Percentiles rank a stretch among this genome's conserved stretches.
phyloP scores from a whole-genome alignment of 2,113 vertebrate genomes.

The Phalacrocorax aristotelis region DNA sequence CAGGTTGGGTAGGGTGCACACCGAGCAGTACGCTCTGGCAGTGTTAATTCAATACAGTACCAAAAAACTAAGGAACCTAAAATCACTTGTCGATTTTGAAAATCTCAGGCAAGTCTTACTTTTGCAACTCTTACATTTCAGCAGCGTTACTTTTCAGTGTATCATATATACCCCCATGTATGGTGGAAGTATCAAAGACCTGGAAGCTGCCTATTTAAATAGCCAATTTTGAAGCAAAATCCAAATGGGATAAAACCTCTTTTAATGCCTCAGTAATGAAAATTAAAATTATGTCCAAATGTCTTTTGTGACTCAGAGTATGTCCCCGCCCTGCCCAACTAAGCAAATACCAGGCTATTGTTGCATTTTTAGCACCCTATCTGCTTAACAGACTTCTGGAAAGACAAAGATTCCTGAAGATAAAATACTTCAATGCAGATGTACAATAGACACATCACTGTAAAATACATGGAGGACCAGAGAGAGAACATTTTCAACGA shows the following conservation, averaged over 20 bases:
- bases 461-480: not conserved
- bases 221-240: not conserved
- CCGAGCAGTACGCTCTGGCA: not conserved
- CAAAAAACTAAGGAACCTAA: not conserved
- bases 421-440: not conserved
- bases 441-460: not conserved
- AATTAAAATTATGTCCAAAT: not conserved
- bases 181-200: not conserved
- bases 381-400: not conserved
- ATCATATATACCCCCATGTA: fast-evolving
- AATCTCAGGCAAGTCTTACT: not conserved
- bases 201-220: not conserved
- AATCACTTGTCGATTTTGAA: not conserved
- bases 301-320: not conserved
- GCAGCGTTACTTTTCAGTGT: not conserved
- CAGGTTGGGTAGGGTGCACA: no score
- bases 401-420: not conserved
- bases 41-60: not conserved
- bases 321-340: not conserved
- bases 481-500: fast-evolving
- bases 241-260: not conserved
- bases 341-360: not conserved
- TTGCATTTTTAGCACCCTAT: not conserved
- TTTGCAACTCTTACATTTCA: not conserved
- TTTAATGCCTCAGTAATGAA: not conserved